Evolutionary conservation across 1,140 invertebrate species (phyloP), one percentile per base, ranked within the genome.

Genomic region (Pseudomyrmex cubaensis): DNA sequence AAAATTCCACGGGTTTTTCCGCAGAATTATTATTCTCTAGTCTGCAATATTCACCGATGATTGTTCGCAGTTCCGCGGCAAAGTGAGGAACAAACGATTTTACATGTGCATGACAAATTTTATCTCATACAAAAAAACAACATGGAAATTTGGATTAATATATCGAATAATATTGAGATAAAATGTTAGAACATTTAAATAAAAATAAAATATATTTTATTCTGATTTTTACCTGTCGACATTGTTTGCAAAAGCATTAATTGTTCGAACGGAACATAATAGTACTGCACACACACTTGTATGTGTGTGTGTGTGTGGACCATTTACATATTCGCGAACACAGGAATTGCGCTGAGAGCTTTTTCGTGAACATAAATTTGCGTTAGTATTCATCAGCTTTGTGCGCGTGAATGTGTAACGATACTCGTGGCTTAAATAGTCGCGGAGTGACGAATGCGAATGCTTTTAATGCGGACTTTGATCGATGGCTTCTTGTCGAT

Each of bases 401-500:
- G 35, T 54, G n/a, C 46, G 64, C 25, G 56, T 22, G 35, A 15
- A 77, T 56, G 35, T 64, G 54, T 69, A 78, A 57, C 44, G 76
- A 56, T 69, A 69, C 15, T 44, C 15, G 44, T 63, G 59, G 67
- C 35, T 78, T 78, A 48, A 70, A 57, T 78, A 75, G 46, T 63
- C 64, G 35, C 25, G 1, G 52, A 57, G 20, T 69, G 76, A 78
- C 76, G 64, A 78, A 78, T 78, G 75, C 52, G 64, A 78, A 56
- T 48, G 64, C 76, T 57, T 78, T 78, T 69, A 62, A 83, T 66
- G 22, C 59, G 12, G 61, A 76, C 74, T 77, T 77, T 84, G 74
- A 87, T 87, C 61, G 74, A 87, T 84, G 61, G 72, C 22, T 48
- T 54, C 56, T 70, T 69, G 46, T 85, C 52, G 66, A 74, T 46